These are phyloP conservation scores for Liolophura sinensis DNA, from an alignment of 1,140 invertebrate species.

Conservation along the genomic window DNA sequence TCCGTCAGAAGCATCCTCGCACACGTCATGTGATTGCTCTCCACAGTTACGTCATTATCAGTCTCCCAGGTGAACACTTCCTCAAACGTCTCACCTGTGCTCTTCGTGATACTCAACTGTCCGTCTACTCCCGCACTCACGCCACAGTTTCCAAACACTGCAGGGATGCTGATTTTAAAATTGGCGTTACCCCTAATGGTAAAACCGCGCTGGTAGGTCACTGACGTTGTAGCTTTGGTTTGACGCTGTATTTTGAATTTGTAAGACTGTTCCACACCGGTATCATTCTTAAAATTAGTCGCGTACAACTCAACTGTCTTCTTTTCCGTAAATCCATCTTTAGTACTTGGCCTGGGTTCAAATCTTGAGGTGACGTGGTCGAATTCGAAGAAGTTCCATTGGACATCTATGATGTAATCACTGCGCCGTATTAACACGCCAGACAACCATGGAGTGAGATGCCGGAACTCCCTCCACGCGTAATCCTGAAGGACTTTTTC, in stretches of 20 bases:
- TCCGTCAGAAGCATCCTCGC: conserved; percentile 33
- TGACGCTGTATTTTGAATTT: conserved; percentile 40
- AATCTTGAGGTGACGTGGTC: conserved; percentile 34
- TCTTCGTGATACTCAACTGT: conserved; percentile 29
- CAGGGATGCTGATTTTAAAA: conserved; percentile 35
- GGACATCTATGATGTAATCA: conserved; percentile 34
- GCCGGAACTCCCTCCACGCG: conserved; percentile 35
- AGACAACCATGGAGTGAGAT: conserved; percentile 32
- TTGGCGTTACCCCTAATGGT: conserved; percentile 31
- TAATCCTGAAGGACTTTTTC: conserved; percentile 35
- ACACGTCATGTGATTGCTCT: conserved; percentile 35
- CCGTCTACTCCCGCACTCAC: conserved; percentile 36
- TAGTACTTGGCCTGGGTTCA: conserved; percentile 15
- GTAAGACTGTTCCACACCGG: conserved; percentile 36
- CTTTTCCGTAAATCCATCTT: conserved; percentile 25
- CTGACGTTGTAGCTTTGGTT: conserved; percentile 34
- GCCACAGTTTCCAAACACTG: conserved; percentile 32
- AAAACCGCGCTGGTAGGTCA: conserved; percentile 34
- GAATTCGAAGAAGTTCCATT: conserved; percentile 43
- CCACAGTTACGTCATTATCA: conserved; percentile 40
- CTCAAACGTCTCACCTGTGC: conserved; percentile 32
- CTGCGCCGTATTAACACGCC: conserved; percentile 24
- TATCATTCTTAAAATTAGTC: conserved; percentile 35
- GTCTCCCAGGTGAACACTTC: conserved; percentile 39
- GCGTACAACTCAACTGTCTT: conserved; percentile 38